Conservation (phyloP, 2,113 vertebrate species). For the Panthera leo region DNA sequence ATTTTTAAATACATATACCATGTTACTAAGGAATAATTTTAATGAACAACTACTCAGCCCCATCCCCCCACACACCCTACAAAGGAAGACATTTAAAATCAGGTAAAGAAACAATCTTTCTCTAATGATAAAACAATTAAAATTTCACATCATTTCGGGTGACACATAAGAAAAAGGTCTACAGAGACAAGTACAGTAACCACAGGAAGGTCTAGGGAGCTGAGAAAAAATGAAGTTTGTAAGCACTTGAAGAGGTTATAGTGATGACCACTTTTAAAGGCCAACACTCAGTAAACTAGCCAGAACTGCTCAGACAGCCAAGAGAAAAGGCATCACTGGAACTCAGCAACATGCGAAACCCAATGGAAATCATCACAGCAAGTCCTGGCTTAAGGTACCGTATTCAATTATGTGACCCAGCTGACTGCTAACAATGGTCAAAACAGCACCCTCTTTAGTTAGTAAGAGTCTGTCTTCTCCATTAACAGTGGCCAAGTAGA, state of each 20-base stretch:
- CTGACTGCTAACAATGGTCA: not conserved
- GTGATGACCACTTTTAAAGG: not conserved
- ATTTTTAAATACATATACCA: constrained; percentile 14
- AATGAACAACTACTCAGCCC: not conserved
- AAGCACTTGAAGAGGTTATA: not conserved
- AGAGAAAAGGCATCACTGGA: constrained; percentile 85
- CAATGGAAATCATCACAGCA: constrained; percentile 85
- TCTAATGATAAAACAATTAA: not conserved
- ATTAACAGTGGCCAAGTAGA: not conserved
- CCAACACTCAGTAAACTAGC: not conserved
- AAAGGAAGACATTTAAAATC: not conserved
- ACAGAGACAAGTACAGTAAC: not conserved
- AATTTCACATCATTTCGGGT: not conserved
- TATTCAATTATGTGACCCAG: not conserved
- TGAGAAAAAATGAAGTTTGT: not conserved
- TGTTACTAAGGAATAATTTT: not conserved
- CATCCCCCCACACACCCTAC: not conserved
- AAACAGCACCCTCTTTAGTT: not conserved
- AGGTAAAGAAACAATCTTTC: not conserved
- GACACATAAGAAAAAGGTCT: not conserved
- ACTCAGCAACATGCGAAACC: constrained; percentile 87
- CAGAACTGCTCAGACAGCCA: constrained; percentile 88
- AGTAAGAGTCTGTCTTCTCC: not conserved
- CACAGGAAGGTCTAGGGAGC: not conserved
- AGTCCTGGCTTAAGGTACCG: constrained; percentile 29